Evolutionary conservation across 2,888 invertebrate species (phyloP), one percentile per base, ranked within the genome.

Genomic region (Spilosoma lubricipeda): DNA sequence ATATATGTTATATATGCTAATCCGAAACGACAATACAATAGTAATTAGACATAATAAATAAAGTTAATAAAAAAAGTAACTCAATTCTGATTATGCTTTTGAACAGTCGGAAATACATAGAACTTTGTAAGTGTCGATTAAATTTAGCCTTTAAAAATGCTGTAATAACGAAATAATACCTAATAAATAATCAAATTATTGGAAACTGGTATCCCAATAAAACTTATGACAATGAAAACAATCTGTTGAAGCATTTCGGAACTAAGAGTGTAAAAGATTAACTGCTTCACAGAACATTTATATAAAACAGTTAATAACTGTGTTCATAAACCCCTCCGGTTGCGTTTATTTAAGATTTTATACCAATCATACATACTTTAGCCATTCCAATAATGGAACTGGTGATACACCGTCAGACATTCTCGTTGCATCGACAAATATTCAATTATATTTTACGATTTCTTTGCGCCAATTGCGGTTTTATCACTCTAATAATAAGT

Each of bases 1-100:
- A 79, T 77, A 83, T 86, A 87, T 77, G 79, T 83, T n/a, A n/a
- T n/a, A n/a, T n/a, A n/a, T 85, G 85, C 81, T 80, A 84, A 82
- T 84, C 82, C 78, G 81, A 75, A 80, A 75, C 59, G 73, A 75
- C 64, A 63, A 13, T 5, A 15, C 2, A 27, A 15, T 27, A 13
- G n/a, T 27, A 59, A 27, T 27, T 30, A 64, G 72, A 80, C 33
- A 78, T 76, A 48, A 74, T 65, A 73, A 48, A 33, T 27, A 64
- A 36, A 20, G 30, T 66, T 36, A 56, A 68, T 20, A 67, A 76
- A 75, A 33, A 72, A 71, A 23, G 27, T n/a, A 67, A 73, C 69
- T 67, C 48, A 74, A 64, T 66, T 20, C 30, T 64, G n/a, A 30
- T 67, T 63, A 63, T 70, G 56, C 20, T 27, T 59, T 36, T 18